phyloP scores from a whole-genome alignment of 2,113 vertebrate species.

The Alosa alosa region DNA sequence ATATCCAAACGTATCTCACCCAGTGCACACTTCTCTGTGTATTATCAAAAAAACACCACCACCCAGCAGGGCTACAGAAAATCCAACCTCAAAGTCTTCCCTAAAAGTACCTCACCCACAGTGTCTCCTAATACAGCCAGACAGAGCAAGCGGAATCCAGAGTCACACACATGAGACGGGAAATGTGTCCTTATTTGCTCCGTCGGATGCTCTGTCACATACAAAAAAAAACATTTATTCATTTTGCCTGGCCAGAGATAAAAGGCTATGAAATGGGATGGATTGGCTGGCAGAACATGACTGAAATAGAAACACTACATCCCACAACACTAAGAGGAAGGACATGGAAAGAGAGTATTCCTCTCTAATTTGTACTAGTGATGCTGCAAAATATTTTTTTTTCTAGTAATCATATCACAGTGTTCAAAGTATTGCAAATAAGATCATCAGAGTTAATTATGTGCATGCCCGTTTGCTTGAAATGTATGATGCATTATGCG shows the following conservation, averaged over 20 bases:
- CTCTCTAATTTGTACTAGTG: neutral
- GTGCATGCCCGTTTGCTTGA: neutral
- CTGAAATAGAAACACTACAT: neutral
- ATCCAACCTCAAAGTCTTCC: neutral
- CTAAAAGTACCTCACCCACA: neutral
- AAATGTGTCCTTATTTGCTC: neutral
- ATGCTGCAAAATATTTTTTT: neutral
- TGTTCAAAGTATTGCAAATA: slow-evolving; percentile 10
- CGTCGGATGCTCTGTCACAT: neutral
- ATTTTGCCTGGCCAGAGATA: slow-evolving; percentile 3
- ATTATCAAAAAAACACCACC: neutral
- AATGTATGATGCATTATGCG: neutral
- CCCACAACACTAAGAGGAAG: neutral
- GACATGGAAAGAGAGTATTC: neutral
- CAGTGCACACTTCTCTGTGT: neutral
- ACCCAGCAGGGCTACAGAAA: neutral
- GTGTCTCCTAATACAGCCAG: neutral
- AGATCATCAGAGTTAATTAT: neutral
- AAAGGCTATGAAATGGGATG: neutral
- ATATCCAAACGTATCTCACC: neutral
- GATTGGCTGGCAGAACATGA: neutral
- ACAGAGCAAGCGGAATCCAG: neutral
- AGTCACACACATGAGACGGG: neutral
- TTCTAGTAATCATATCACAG: neutral
- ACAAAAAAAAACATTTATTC: neutral